Base-by-base conservation (phyloP, 1,140 invertebrate genomes). In the Sminthurinus signatus region DNA sequence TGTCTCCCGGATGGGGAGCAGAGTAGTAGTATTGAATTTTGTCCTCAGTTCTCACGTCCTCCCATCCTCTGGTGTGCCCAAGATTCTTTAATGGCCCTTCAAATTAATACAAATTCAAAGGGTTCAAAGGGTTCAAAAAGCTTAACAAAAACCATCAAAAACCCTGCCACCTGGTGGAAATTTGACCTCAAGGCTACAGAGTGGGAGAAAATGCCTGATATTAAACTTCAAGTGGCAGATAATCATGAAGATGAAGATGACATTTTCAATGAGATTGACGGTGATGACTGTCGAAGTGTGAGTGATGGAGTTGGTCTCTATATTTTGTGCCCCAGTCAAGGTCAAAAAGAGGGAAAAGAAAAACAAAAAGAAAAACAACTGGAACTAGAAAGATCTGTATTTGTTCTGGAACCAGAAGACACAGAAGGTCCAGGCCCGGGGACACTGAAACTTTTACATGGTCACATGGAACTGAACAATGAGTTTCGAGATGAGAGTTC, bases 201-300 rank as follows among this genome's bases (percentile, higher is more conserved):
- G 65, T 71, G 69, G 69, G 59, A 62, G 32, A 71, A 68, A 65
- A 52, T 70, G 60, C 68, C 67, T 32, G 57, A 60, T 62, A 58
- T 65, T 15, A 5, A 15, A 15, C 5, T 8, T 8, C 5, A 36
- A 36, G 15, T 5, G 5, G 32, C 15, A 8, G 32, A 5, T 5
- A 50, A 25, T n/a, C 43, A 52, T 36, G 56, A 55, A 55, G 52
- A 50, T 27, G 58, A 28, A 42, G 25, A 21, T 44, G 43, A 51
- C 31, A 21, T 39, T 1, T 27, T 52, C 2, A 21, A 51, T n/a
- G 23, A 59, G 43, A 60, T 67, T 25, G 46, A 29, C 25, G 28
- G 21, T 36, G 65, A 61, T 31, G 56, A 65, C 28, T 69, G 64
- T 42, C 68, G 68, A 10, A 65, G 36, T 60, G 61, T 66, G 31